Evolutionary conservation across 2,888 invertebrate genomes (phyloP).

Genomic region (Barypeithes pellucidus): DNA sequence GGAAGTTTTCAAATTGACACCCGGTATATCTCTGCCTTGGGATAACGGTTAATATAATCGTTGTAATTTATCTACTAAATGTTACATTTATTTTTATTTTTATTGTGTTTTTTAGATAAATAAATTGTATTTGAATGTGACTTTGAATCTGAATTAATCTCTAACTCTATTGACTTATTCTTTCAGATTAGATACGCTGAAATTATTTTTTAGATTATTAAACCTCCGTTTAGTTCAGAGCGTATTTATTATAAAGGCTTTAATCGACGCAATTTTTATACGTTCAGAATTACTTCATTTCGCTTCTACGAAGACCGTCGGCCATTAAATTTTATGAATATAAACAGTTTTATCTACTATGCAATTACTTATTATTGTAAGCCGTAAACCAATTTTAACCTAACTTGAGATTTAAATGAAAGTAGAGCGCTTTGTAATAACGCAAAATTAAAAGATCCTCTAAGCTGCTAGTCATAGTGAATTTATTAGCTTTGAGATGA

Average conservation of each 20-base stretch:
- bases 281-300: constrained; percentile 40
- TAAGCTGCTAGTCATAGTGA: constrained; percentile 44
- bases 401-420: constrained; percentile 40
- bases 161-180: no score
- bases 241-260: constrained; percentile 13
- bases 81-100: no score
- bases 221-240: not conserved
- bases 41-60: no score
- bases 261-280: constrained; percentile 18
- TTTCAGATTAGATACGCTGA: not conserved
- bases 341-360: constrained; percentile 40
- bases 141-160: no score
- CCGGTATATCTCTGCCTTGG: no score
- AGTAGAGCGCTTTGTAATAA: constrained; percentile 41
- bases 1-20: no score
- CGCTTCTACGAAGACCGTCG: constrained; percentile 13
- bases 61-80: no score
- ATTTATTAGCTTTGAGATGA: constrained; percentile 38
- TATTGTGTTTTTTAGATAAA: no score
- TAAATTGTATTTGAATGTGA: no score
- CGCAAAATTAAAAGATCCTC: constrained; percentile 34
- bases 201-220: not conserved
- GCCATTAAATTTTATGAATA: constrained; percentile 45
- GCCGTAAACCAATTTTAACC: constrained; percentile 34
- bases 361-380: constrained; percentile 42